Evolutionary conservation across 2,888 invertebrate species (phyloP), one percentile per base, ranked within the genome.

Genomic region (Temnothorax rugatulus): DNA sequence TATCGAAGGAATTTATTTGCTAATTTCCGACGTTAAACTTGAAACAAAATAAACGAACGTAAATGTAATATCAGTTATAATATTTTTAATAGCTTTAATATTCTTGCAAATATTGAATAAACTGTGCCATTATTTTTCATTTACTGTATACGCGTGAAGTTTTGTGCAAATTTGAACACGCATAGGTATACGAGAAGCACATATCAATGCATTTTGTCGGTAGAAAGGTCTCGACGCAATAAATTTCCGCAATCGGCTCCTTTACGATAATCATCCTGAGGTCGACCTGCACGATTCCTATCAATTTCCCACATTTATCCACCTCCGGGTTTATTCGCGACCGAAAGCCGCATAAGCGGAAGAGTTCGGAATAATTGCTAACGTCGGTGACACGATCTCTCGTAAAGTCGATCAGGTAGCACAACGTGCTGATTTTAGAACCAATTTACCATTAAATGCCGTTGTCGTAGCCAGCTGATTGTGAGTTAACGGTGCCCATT

Each of bases 201-300:
- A 21, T 18, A 74, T 75, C 25, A 11, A 29, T 34, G 34, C 15
- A 69, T 13, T 41, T 50, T 52, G 11, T 25, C 13, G n/a, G 21
- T 13, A 25, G 21, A 25, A 41, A 54, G 7, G 21, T 44, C 15
- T 52, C 77, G 69, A 50, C 5, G 84, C 50, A 79, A 89, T 89
- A 88, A 89, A 89, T 87, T 86, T 86, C 82, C 82, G 64, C 69
- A 61, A 81, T 84, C 54, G 75, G 52, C 79, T 73, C 54, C 82
- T 83, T 82, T 73, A 75, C 68, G 81, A 79, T 89, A 87, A 89
- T 89, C 82, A 81, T 81, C 2, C 41, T 52, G 76, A 75, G 59
- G 61, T 77, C 81, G 84, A 81, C 83, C 84, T 75, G 79, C 76
- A 83, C 86, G 82, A 76, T 50, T 61, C 59, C 69, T 59, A 61